Evolutionary conservation across 2,888 invertebrate genomes (phyloP).

Genomic region (Capitulum mitella): DNA sequence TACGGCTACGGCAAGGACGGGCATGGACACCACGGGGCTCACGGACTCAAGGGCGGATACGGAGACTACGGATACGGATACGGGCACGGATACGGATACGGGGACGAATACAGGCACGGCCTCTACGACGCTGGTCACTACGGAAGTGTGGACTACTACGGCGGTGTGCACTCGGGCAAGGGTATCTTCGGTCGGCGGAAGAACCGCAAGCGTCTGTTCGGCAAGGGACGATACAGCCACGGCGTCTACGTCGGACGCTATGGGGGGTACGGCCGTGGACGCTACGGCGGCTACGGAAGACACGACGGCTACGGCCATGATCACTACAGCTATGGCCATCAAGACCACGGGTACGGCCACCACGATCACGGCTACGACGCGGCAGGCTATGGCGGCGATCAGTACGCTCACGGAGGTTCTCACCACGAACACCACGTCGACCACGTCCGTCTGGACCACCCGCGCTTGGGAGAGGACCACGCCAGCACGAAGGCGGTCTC

Average conservation of each 20-base stretch:
- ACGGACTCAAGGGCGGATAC: not conserved
- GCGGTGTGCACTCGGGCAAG: too few species aligned
- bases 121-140: not conserved
- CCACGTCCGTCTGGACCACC: not conserved
- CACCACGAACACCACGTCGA: not conserved
- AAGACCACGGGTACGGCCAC: not conserved
- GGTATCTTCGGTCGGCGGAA: not conserved
- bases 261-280: not conserved
- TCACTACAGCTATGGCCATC: not conserved
- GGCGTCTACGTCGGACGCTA: not conserved
- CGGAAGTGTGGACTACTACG: too few species aligned
- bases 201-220: not conserved
- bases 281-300: not conserved
- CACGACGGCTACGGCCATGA: not conserved
- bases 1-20: not conserved
- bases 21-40: not conserved
- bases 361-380: not conserved
- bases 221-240: not conserved
- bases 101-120: not conserved
- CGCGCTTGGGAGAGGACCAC: too few species aligned
- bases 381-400: conserved; percentile 7
- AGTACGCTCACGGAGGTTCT: not conserved
- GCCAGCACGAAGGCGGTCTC: too few species aligned
- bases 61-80: too few species aligned
- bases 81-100: not conserved